Base-by-base conservation (phyloP, 1,140 invertebrate species). In the Drosophila bipectinata region DNA sequence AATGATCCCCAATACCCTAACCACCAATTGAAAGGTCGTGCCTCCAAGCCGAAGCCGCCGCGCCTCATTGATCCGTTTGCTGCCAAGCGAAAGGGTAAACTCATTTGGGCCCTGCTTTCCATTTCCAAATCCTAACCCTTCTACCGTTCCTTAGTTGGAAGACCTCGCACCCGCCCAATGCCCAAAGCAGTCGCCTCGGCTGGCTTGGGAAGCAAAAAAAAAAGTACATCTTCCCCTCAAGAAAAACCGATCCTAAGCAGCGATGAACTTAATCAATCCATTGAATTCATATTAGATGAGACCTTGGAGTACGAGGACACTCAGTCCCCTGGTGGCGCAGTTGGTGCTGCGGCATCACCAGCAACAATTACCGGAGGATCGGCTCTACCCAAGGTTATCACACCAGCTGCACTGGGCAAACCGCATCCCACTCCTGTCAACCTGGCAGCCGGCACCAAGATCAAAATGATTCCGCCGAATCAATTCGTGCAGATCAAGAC, bases 101-200 rank as follows among this genome's bases (percentile, higher is more conserved):
- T 55, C 30, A 62, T 45, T 5, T 10, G 12, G 41, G 9, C 12
- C 24, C 51, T 8, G 12, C 18, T 45, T 48, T 54, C 58, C 28
- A 18, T 44, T 45, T 54, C 58, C 62, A 80, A 56, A 91, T 56
- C 72, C 71, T 81, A 85, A 87, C 74, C 62, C 39, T 63, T 72
- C 48, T 55, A 62, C 55, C 68, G 49, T 61, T 18, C 63, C 62
- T 58, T 76, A 85, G 91, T 92, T 67, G 93, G 93, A 45, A 85
- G 92, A 58, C 92, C 92, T 8, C 84, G 93, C 0, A 93, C 88
- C 24, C 92, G 73, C 26, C 91, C 85, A 8, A 53, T 90, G 32
- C 71, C 59, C 4, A 79, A 56, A 49, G 60, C 77, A 48, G 14
- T 48, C 66, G 52, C 44, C 62, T 72, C 55, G 67, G 58, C 41